Conservation (phyloP, 2,888 invertebrate species). For the Nezara viridula region DNA sequence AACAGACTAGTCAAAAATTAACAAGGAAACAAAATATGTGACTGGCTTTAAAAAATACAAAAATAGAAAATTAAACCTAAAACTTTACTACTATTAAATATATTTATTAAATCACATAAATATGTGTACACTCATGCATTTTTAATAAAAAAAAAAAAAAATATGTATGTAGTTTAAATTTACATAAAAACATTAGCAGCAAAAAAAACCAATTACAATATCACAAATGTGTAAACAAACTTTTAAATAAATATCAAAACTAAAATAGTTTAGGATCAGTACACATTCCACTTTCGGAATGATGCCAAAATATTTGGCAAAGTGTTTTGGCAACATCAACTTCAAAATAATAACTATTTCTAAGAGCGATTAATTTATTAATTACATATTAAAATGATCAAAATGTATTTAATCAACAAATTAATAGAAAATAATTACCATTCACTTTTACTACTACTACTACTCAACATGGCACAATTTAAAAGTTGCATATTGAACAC, state of each 20-base stretch:
- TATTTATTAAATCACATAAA: no score
- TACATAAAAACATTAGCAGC: no score
- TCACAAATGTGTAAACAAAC: not conserved
- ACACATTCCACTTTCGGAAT: not conserved
- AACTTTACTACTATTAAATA: no score
- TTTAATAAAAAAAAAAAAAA: no score
- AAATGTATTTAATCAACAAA: not conserved
- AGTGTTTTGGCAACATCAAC: slow-evolving; percentile 20
- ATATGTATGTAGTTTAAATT: no score
- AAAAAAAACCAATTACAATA: not conserved
- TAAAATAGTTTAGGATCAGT: slow-evolving; percentile 22
- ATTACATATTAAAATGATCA: not conserved
- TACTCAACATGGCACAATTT: not conserved
- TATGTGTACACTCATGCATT: no score
- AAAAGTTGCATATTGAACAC: slow-evolving; percentile 37
- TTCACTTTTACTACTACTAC: slow-evolving; percentile 51
- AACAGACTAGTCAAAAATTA: no score
- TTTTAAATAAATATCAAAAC: slow-evolving; percentile 18
- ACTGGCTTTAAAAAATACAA: no score
- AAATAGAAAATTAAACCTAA: no score
- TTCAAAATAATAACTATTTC: slow-evolving; percentile 24
- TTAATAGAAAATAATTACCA: slow-evolving; percentile 50
- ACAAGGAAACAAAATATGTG: no score
- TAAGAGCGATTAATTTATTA: not conserved
- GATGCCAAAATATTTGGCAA: slow-evolving; percentile 51